Conservation (phyloP, 1,140 invertebrate genomes). For the Pachypeltis micranthus region DNA sequence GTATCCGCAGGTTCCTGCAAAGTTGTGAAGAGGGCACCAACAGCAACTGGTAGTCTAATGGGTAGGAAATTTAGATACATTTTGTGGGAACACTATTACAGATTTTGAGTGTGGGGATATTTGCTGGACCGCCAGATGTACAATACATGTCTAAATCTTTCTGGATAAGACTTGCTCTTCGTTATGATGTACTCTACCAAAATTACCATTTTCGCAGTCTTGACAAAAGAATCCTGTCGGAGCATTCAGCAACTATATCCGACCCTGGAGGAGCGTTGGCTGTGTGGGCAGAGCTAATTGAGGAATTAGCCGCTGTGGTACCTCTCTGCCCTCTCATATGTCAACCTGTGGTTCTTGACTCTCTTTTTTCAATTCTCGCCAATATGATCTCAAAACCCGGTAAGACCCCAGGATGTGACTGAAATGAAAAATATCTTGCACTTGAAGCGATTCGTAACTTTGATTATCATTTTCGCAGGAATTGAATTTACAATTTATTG, state of each 20-base stretch:
- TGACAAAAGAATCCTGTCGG: background rate
- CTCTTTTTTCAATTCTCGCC: constrained; percentile 68
- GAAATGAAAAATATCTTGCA: background rate
- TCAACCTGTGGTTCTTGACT: constrained; percentile 75
- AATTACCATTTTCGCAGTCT: background rate
- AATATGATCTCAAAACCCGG: constrained; percentile 57
- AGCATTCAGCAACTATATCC: background rate
- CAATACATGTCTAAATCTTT: too few species aligned
- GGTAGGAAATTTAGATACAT: too few species aligned
- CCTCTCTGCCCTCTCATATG: constrained; percentile 69
- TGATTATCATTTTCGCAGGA: constrained; percentile 38
- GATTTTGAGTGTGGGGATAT: too few species aligned
- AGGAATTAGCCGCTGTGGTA: constrained; percentile 71
- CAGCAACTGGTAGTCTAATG: too few species aligned
- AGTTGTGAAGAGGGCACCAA: too few species aligned
- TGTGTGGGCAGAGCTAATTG: constrained; percentile 83
- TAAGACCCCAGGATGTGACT: constrained; percentile 29
- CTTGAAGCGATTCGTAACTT: background rate
- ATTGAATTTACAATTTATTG: constrained; percentile 77
- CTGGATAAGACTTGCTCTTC: too few species aligned
- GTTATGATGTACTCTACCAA: too few species aligned
- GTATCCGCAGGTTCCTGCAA: too few species aligned
- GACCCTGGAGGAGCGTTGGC: constrained; percentile 17
- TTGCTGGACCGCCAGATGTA: too few species aligned
- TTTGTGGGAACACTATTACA: too few species aligned